Base-by-base conservation (phyloP, 2,888 invertebrate genomes). In the Dicycla oo region DNA sequence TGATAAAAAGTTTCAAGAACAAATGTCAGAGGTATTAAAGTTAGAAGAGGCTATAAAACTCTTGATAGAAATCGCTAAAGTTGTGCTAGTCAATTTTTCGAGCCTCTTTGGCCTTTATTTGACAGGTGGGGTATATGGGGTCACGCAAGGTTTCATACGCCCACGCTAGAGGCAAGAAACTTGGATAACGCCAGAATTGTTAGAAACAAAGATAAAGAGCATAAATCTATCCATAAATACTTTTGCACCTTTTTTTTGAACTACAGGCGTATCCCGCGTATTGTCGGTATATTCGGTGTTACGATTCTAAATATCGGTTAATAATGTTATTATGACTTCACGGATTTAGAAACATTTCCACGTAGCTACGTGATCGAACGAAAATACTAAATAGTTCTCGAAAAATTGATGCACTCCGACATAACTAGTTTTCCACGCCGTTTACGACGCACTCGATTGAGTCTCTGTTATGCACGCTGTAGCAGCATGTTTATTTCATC, bases 1-100 rank as follows among this genome's bases (percentile, higher is more conserved):
- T 60, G 64, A 76, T 79, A 79, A 76, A 80, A 78, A 70, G 54
- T 85, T 82, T 84, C 63, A 74, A 79, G 58, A 74, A 49, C 61
- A 62, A 54, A 66, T 64, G 61, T 77, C 58, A 30, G 26, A 56
- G 53, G 45, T 57, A 71, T 74, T 73, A 53, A 69, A 77, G 67
- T 75, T 80, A 34, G 72, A 70, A 75, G 63, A 61, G 70, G 49
- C 69, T 38, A 75, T 85, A 75, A 78, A 73, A 62, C 38, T 47
- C 23, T 64, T 69, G 60, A 57, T 58, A 34, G 65, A 64, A 69
- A 74, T 66, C 60, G 67, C 43, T n/a, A 80, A 82, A 79, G 45
- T 84, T 71, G 57, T 81, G 69, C 66, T 65, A 61, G 68, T 15
- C 62, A 69, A 74, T 69, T 72, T 78, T 73, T 72, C 70, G 62